Conservation (phyloP, 2,113 vertebrate genomes). For the Girardinichthys multiradiatus region DNA sequence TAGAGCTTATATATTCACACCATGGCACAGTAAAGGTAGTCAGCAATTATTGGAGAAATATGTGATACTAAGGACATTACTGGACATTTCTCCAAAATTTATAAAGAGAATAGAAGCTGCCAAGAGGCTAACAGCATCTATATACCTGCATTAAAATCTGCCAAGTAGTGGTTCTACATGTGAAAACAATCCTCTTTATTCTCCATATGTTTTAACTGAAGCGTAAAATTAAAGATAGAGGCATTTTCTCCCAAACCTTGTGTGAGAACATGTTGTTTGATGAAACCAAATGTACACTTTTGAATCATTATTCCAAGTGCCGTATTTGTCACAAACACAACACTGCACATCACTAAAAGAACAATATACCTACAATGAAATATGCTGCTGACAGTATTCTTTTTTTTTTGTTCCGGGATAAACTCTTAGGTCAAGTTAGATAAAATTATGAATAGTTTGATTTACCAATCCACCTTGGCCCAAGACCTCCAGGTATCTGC, state of each 20-base stretch:
- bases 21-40: no score
- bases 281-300: neutral
- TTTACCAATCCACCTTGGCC: no score
- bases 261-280: neutral
- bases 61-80: neutral
- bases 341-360: neutral
- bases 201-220: neutral
- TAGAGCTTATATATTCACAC: no score
- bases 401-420: no score
- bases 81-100: no score
- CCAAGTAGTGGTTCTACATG: neutral
- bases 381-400: neutral
- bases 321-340: neutral
- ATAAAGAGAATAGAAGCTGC: no score
- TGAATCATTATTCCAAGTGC: neutral
- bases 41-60: neutral
- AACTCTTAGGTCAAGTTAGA: no score
- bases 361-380: neutral
- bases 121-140: no score
- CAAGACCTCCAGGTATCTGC: neutral
- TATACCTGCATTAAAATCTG: neutral
- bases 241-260: neutral
- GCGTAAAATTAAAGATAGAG: neutral
- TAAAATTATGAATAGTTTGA: no score
- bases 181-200: neutral